Base-by-base conservation (phyloP, 2,888 invertebrate genomes). In the Hypselothyrea guttata region DNA sequence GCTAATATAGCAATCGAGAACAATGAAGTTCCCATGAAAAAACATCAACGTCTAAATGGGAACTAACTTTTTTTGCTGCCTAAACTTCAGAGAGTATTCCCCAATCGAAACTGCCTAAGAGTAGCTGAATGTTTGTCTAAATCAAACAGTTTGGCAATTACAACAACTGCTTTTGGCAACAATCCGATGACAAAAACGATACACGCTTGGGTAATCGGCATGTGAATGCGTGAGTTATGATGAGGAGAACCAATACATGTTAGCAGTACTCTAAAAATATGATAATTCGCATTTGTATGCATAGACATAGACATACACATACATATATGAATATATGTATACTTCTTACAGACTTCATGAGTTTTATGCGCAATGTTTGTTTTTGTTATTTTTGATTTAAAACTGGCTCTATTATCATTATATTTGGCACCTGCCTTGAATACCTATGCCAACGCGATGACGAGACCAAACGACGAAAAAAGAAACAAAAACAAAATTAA, bases 151-250 rank as follows among this genome's bases (percentile, higher is more conserved):
- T 22, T 59, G 48, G 42, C 67, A 57, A 57, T 40, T n/a, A 57
- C 33, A 45, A 30, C 62, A 42, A 46, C 38, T 52, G 38, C 53
- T 48, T 48, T 53, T 34, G 37, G 41, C 62, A 59, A 30, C 35
- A 30, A 8, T 7, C 38, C 27, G 46, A 40, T 52, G 9, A 35
- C 56, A 51, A 44, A 35, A 30, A 7, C 7, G 9, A 38, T 46
- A 11, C 31, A 48, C 40, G 51, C 53, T 60, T 68, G 55, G 56
- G 57, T 51, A 54, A 70, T 69, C 61, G 53, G 18, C 45, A 37
- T 28, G 34, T 40, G 47, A 33, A 40, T 51, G 38, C 18, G 31
- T 40, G 18, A 22, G 16, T 38, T 18, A 7, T 15, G 33, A 49
- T 28, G 13, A 27, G 48, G 30, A 51, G 38, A 45, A 53, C 18